Base-by-base conservation (phyloP, 2,113 vertebrate genomes). In the Peromyscus californicus region DNA sequence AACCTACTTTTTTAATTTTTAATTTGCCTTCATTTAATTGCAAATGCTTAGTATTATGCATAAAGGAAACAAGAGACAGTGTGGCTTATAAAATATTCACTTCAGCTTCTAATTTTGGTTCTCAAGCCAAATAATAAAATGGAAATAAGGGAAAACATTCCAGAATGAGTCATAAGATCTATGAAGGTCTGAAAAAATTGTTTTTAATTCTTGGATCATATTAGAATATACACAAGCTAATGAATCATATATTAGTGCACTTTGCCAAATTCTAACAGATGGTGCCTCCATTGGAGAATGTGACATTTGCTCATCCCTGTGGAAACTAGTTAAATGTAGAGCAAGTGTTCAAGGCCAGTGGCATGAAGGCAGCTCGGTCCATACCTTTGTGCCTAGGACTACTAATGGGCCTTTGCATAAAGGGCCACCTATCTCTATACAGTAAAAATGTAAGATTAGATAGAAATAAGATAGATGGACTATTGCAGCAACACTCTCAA, bases 221-320 rank as follows among this genome's bases (percentile, higher is more conserved):
- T 97, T 96, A 93, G 80, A 97, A 96, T 91, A 93, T 89, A 97
- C 54, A 91, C 96, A 96, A 97, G 72, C 85, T 92, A 97, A 98
- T 98, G 97, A 98, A 96, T 97, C 97, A 94, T 92, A 94, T 96
- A 97, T 96, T 92, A 97, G n/a, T 91, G 51, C 80, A 85, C 96
- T 95, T 97, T 95, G 67, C 3, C 31, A 88, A 93, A 88, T 57
- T 36, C 45, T 96, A 92, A 95, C 90, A 97, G 89, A 97, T 97
- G 96, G 96, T 78, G 84, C 51, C 83, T 74, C 39, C 78, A 82
- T 22, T 75, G 42, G 83, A 97, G 76, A 78, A 95, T 78, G 4
- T 78, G 39, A 92, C 91, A 86, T 70, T 67, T 97, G 80, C 26
- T 97, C 57, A 80, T 75, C 39, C 45, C 75, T 90, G 45, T 74